Conservation (phyloP, 2,113 vertebrate genomes). For the Eulemur rufifrons region DNA sequence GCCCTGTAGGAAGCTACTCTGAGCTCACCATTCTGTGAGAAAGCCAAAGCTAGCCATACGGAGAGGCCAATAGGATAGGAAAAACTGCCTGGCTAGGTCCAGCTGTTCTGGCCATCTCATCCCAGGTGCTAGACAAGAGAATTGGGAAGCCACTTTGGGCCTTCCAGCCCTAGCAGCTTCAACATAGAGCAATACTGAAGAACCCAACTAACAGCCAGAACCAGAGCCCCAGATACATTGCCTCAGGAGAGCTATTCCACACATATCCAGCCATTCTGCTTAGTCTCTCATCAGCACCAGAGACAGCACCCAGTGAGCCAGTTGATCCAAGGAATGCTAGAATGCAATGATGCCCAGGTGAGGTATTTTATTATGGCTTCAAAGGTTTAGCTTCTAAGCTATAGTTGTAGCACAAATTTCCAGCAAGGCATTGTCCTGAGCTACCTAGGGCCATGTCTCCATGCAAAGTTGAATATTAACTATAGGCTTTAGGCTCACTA, state of each 20-base stretch:
- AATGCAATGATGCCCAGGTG: neutral
- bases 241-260: neutral
- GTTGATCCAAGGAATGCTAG: neutral
- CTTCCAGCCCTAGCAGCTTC: rapidly evolving
- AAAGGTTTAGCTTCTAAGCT: neutral
- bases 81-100: neutral
- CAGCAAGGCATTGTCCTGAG: neutral
- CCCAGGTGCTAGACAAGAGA: neutral
- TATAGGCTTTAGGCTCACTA: neutral
- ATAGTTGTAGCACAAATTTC: neutral
- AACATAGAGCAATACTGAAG: neutral
- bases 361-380: neutral
- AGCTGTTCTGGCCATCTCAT: neutral
- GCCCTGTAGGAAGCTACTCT: neutral
- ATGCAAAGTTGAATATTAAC: neutral
- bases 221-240: neutral
- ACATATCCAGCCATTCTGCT: neutral
- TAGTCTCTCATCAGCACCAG: neutral
- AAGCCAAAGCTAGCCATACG: neutral
- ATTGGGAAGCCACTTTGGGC: neutral
- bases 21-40: neutral
- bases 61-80: neutral
- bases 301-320: rapidly evolving
- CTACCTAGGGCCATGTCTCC: neutral
- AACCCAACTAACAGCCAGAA: neutral